Evolutionary conservation across 2,797 vertebrate species (phyloP).

Genomic region (Aulostomus chinensis): DNA sequence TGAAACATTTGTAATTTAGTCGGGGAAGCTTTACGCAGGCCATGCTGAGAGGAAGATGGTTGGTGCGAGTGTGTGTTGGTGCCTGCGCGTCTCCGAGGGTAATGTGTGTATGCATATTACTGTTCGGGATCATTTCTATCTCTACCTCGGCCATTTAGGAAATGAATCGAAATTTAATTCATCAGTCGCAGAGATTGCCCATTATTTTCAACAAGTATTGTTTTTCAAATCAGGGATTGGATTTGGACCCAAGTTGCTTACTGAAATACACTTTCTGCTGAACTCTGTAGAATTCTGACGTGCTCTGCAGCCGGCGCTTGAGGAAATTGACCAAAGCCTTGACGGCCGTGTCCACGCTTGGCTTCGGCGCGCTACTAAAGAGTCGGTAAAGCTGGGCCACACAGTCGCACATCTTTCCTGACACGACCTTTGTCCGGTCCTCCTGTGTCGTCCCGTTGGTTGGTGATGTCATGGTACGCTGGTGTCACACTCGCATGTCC

Average conservation of each 20-base stretch:
- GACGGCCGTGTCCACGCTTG: too few relatives aligned
- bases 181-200: conserved; percentile 57
- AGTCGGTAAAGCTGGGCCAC: too few relatives aligned
- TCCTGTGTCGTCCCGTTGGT: conserved; percentile 1
- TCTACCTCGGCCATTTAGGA: conserved; percentile 57
- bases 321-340: neutral
- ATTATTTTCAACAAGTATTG: conserved; percentile 63
- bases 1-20: conserved; percentile 93
- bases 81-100: conserved; percentile 20
- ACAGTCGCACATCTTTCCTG: conserved; percentile 13
- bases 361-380: too few relatives aligned
- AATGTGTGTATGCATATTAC: conserved; percentile 54
- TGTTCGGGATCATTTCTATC: conserved; percentile 65
- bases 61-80: conserved; percentile 12
- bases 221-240: conserved; percentile 52
- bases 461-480: conserved; percentile 13
- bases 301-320: neutral
- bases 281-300: conserved; percentile 1
- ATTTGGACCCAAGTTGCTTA: conserved; percentile 25
- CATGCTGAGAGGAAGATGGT: conserved; percentile 70
- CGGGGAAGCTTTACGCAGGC: conserved; percentile 75
- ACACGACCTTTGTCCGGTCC: conserved; percentile 36
- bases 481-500: conserved; percentile 11
- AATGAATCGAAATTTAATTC: conserved; percentile 68
- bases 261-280: conserved; percentile 5